These are phyloP conservation scores for Zoanthus solanderi DNA, from an alignment of 92 coral and sea anemone genomes.

Conservation along the genomic window DNA sequence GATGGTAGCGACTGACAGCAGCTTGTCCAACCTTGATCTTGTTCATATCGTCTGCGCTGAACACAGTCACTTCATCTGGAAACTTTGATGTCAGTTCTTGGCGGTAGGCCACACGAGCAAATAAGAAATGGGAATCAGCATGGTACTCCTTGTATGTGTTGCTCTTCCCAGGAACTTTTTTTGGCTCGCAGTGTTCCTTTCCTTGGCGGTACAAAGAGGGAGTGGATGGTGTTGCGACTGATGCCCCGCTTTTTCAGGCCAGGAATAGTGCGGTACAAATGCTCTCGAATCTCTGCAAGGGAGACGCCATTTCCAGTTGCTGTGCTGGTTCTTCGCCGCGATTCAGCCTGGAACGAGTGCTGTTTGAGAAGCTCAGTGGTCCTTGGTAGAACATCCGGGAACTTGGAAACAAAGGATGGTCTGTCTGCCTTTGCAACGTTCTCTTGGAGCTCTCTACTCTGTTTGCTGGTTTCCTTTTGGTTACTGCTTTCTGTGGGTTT, in stretches of 20 bases:
- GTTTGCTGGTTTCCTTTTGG: constrained; percentile 14
- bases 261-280: constrained; percentile 48
- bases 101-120: constrained; percentile 36
- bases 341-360: constrained; percentile 53
- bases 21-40: constrained; percentile 49
- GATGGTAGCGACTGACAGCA: constrained; percentile 29
- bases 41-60: constrained; percentile 46
- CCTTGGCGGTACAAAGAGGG: constrained; percentile 53
- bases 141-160: neutral
- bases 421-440: constrained; percentile 39
- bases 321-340: constrained; percentile 51
- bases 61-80: constrained; percentile 29
- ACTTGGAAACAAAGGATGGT: constrained; percentile 39
- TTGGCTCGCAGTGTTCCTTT: constrained; percentile 49
- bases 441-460: constrained; percentile 19
- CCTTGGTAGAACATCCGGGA: constrained; percentile 39
- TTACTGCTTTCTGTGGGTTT: constrained; percentile 16
- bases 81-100: constrained; percentile 48
- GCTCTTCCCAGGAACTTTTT: constrained; percentile 46
- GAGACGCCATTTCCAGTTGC: constrained; percentile 60
- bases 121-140: constrained; percentile 29
- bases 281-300: constrained; percentile 50
- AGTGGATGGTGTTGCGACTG: constrained; percentile 53
- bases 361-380: constrained; percentile 60
- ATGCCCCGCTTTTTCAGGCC: constrained; percentile 53